A percentile compares a stretch with the other conserved stretches of the same genome.
Conservation (phyloP, 64 coral and sea anemone genomes). For the Montipora sp. region DNA sequence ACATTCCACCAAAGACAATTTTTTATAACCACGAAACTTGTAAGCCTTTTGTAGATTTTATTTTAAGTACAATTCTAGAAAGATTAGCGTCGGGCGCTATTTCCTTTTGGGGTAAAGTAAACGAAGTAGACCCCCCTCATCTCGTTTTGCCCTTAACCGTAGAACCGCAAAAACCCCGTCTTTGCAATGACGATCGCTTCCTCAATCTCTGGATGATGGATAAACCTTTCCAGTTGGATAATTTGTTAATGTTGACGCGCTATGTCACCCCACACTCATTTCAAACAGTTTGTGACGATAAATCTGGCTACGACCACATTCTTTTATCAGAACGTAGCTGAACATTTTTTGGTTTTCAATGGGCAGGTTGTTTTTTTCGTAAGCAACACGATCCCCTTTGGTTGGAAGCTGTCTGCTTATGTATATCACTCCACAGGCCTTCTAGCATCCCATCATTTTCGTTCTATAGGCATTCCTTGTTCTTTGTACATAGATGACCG, state of each 20-base stretch:
- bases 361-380: slow-evolving; percentile 19
- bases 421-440: no score
- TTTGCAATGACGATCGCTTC: slow-evolving; percentile 33
- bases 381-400: not conserved
- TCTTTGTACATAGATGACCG: no score
- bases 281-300: no score
- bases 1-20: not conserved
- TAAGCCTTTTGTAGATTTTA: not conserved
- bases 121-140: not conserved
- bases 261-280: slow-evolving; percentile 33
- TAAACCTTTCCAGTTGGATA: not conserved
- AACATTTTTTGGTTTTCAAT: no score
- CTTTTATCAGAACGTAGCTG: no score
- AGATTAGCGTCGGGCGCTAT: not conserved
- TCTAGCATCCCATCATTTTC: no score
- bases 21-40: slow-evolving; percentile 10
- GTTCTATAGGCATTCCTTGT: no score
- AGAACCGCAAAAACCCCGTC: not conserved
- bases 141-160: slow-evolving; percentile 18
- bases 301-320: no score
- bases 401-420: no score
- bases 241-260: slow-evolving; percentile 20
- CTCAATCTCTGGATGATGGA: slow-evolving; percentile 22
- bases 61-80: not conserved
- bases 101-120: not conserved